Evolutionary conservation across 2,888 invertebrate species (phyloP), one percentile per base, ranked within the genome.

Genomic region (Phyllotreta cruciferae): DNA sequence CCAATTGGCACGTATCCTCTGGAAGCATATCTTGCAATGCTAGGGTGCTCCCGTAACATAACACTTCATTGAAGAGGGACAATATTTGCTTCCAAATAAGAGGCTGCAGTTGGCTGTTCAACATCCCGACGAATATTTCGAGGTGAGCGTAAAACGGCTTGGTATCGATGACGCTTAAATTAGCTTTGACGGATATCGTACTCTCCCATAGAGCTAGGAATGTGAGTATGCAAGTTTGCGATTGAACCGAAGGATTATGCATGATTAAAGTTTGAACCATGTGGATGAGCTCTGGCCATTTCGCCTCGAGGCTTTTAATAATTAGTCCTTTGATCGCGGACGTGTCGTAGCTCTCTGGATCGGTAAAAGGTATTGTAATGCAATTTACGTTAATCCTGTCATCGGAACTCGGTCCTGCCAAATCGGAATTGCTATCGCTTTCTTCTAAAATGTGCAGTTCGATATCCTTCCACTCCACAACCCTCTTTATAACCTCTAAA

Each of bases 41-140:
- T 71, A 95, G 82, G 37, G 95, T 95, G 69, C 93, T 94, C 1
- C 94, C 94, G 79, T 95, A 95, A 80, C 95, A 95, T 56, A 95
- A 81, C 6, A 94, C 93, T 82, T 95, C 94, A 79, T 94, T 94
- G 73, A 94, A 93, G 37, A 95, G 83, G 71, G 91, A 91, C 66
- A 95, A 80, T 74, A 94, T 84, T 81, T 93, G 93, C 73, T 91
- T 89, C 87, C 94, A 94, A 71, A 94, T 88, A 52, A 93, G 86
- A 66, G 91, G 88, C 0, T 93, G 91, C n/a, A 94, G 82, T 70
- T 87, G 84, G 77, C 87, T 89, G 47, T 88, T 80, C 64, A 84
- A 83, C 64, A 90, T 82, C 64, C 89, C 86, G 9, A 92, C 91
- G 80, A 94, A 91, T 73, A 89, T 88, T 72, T 93, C 91, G 70